Conservation (phyloP, 2,113 vertebrate genomes). For the Corvus moneduloides region DNA sequence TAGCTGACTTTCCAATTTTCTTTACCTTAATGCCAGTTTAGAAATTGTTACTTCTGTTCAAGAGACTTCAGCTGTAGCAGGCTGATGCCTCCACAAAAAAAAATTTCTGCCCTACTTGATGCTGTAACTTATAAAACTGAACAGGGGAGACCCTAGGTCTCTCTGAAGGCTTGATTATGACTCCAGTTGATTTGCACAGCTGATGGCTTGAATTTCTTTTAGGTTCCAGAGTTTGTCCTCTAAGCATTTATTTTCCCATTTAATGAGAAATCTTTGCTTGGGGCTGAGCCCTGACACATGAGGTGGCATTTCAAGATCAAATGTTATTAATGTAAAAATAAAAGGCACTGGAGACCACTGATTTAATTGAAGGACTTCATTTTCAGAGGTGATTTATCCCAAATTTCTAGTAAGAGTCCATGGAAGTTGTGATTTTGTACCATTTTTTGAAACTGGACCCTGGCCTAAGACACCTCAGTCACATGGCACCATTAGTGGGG, state of each 20-base stretch:
- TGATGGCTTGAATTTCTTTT: not conserved
- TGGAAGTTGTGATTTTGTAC: not conserved
- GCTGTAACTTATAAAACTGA: not conserved
- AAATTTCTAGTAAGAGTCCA: not conserved
- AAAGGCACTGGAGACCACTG: not conserved
- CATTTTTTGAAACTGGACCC: not conserved
- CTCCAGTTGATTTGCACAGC: not conserved
- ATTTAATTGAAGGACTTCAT: not conserved
- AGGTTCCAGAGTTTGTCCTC: not conserved
- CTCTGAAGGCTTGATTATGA: not conserved
- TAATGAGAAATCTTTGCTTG: not conserved
- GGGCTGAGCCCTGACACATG: not conserved
- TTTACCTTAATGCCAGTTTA: not conserved
- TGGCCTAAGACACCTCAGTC: not conserved
- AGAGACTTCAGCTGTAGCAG: not conserved
- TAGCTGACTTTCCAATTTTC: not conserved
- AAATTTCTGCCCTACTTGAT: not conserved
- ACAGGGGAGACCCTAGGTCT: not conserved
- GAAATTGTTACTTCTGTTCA: not conserved
- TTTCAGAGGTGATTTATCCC: not conserved
- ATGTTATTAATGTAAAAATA: not conserved
- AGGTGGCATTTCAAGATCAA: not conserved
- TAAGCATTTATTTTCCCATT: not conserved
- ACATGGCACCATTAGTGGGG: not conserved
- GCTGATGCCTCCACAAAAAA: not conserved